These are phyloP conservation scores for Melitaea athalia DNA, from an alignment of 2,888 invertebrate species.

Conservation along the genomic window DNA sequence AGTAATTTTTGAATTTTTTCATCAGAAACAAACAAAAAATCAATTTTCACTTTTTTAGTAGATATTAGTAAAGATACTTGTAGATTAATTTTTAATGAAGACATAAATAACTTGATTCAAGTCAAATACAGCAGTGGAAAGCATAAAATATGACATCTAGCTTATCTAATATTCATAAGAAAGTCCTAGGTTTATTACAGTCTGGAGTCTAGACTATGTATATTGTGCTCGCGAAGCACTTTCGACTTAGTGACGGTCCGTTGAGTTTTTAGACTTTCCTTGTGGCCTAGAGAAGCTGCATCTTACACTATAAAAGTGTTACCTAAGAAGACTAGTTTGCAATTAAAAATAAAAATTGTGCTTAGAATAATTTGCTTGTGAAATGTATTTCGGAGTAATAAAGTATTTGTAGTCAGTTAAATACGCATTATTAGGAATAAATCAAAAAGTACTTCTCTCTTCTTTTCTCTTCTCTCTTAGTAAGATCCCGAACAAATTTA, in stretches of 20 bases:
- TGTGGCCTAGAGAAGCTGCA: constrained; percentile 10
- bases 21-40: too few relatives aligned
- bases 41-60: too few relatives aligned
- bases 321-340: not conserved
- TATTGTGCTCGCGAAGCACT: not conserved
- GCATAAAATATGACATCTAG: not conserved
- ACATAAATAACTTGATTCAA: not conserved
- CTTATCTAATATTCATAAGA: not conserved
- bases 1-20: too few relatives aligned
- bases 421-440: too few relatives aligned
- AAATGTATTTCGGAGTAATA: not conserved
- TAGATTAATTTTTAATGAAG: too few relatives aligned
- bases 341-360: too few relatives aligned
- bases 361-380: too few relatives aligned
- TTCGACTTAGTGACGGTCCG: constrained; percentile 17
- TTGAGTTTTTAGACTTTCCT: constrained; percentile 20
- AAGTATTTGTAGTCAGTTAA: too few relatives aligned
- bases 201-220: constrained; percentile 10
- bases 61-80: too few relatives aligned
- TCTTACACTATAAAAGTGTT: not conserved
- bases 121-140: not conserved
- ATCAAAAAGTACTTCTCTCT: too few relatives aligned
- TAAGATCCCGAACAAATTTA: too few relatives aligned
- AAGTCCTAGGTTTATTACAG: constrained; percentile 2
- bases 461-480: too few relatives aligned